These are phyloP conservation scores for Zingel zingel DNA, from an alignment of 2,113 vertebrate species.

Conservation along the genomic window DNA sequence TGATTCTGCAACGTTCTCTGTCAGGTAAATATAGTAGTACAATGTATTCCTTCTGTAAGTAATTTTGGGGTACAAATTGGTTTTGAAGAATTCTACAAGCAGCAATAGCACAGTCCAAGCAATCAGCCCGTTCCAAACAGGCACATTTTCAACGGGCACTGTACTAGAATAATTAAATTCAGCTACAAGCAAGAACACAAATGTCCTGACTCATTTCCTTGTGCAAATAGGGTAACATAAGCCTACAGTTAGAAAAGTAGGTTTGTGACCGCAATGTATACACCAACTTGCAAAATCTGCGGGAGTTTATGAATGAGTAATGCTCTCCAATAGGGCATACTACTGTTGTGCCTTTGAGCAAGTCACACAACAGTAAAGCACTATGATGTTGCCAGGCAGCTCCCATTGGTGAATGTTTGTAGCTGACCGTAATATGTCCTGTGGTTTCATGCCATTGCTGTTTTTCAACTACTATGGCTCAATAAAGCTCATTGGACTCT, in stretches of 20 bases:
- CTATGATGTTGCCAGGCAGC: slow-evolving; percentile 13
- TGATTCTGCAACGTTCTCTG: no score
- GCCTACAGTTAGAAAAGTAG: slow-evolving; percentile 41
- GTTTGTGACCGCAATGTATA: slow-evolving; percentile 30
- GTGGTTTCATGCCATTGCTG: slow-evolving; percentile 4
- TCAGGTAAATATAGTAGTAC: no score
- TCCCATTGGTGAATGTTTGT: not conserved
- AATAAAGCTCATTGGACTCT: slow-evolving; percentile 2
- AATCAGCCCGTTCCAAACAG: no score
- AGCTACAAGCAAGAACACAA: slow-evolving; percentile 24
- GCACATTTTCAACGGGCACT: no score
- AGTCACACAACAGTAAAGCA: slow-evolving; percentile 30
- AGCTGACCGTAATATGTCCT: slow-evolving; percentile 51
- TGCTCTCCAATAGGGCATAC: slow-evolving; percentile 10
- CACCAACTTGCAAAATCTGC: slow-evolving; percentile 42
- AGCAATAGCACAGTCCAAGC: no score
- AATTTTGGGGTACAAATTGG: no score
- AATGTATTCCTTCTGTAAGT: no score
- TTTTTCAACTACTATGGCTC: slow-evolving; percentile 10
- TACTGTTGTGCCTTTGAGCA: slow-evolving; percentile 56
- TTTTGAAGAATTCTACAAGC: no score
- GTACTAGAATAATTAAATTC: slow-evolving; percentile 20
- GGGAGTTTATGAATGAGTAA: slow-evolving; percentile 56
- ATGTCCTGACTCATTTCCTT: slow-evolving; percentile 49
- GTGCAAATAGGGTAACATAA: slow-evolving; percentile 56